Evolutionary conservation across 2,888 invertebrate species (phyloP), one percentile per base, ranked within the genome.

Genomic region (Spialia ferax): DNA sequence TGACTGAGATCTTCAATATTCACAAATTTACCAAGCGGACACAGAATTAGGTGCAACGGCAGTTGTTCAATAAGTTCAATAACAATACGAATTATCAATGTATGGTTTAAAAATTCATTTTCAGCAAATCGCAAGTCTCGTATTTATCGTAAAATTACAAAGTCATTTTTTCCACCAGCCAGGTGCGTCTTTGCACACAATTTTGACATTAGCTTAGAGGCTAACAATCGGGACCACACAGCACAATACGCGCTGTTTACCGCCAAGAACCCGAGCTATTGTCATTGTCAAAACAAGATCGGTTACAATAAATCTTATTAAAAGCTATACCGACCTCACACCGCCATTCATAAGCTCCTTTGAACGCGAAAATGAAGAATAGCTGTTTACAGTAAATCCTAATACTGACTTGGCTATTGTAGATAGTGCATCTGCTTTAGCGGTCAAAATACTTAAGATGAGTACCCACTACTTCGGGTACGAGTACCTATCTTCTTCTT

Each of bases 221-320:
- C 77, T 63, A 69, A 71, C 72, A 72, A 74, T 73, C 59, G 74
- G 81, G 91, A 92, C 93, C 93, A 91, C 93, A 93, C 93, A 93
- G 86, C 85, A 93, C 91, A 93, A 91, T 86, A 81, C 77, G 79
- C 76, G 78, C 85, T 82, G 81, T 86, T 89, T 86, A 84, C 89
- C 87, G 85, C 83, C 81, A 85, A 86, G 84, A 84, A 86, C 77
- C 75, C 73, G 77, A 77, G 75, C 87, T 77, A 89, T 93, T 92
- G 91, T 91, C 79, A 81, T 81, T 91, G 93, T 93, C 93, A 93
- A 90, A 93, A 93, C 93, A 93, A 85, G 93, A 93, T 93, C 93
- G 83, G 91, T 92, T 91, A 91, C 93, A 93, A 93, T 93, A 93
- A 93, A 93, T 93, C 93, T 93, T 93, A 93, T 93, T 92, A 93